These are phyloP conservation scores for Pangasianodon gigas DNA, from an alignment of 2,113 vertebrate genomes.

Conservation along the genomic window DNA sequence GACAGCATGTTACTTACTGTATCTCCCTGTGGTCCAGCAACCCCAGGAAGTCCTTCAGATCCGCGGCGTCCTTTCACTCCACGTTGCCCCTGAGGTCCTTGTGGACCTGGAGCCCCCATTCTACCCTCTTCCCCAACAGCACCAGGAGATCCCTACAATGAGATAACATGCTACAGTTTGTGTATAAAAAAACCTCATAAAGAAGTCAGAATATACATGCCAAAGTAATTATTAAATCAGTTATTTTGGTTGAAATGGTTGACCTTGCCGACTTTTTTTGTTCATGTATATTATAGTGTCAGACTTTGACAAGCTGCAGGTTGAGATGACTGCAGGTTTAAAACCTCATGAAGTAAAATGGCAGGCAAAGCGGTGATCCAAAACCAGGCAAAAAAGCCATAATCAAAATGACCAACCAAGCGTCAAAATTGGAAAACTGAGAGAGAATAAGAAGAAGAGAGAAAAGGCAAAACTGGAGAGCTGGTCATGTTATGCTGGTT, in stretches of 20 bases:
- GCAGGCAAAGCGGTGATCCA: no score
- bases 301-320: no score
- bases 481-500: not conserved
- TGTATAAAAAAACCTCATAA: not conserved
- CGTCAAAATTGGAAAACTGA: not conserved
- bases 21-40: constrained; percentile 29
- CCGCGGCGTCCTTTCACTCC: constrained; percentile 61
- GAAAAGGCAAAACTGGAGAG: no score
- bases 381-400: no score
- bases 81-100: constrained; percentile 68
- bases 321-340: not conserved
- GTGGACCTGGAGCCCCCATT: constrained; percentile 26
- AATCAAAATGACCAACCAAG: not conserved
- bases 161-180: not conserved
- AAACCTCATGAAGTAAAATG: no score
- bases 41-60: constrained; percentile 37
- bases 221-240: not conserved
- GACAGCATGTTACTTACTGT: constrained; percentile 26
- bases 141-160: constrained; percentile 62
- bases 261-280: no score
- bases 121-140: constrained; percentile 28
- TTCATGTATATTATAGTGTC: no score
- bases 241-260: not conserved
- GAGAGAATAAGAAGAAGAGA: no score
- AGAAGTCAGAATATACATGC: not conserved